Percentiles rank a stretch among this genome's conserved stretches.
Evolutionary conservation across 2,888 invertebrate genomes (phyloP).

Genomic region (Galeopsomyia nigrocyanea): DNA sequence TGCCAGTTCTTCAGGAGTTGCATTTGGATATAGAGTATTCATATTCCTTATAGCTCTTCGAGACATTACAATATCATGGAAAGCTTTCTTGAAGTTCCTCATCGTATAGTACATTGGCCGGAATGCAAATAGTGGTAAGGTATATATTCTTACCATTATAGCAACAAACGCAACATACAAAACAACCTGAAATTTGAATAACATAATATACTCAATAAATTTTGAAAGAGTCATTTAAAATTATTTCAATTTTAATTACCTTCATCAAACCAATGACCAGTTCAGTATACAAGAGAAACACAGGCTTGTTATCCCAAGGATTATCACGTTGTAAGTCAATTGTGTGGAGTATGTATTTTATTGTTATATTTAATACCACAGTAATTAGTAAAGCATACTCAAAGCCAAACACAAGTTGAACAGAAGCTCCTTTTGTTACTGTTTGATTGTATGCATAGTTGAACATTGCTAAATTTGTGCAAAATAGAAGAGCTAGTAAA

Average conservation of each 20-base stretch:
- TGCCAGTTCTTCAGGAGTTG: conserved; percentile 90
- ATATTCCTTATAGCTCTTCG: conserved; percentile 96
- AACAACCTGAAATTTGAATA: conserved; percentile 71
- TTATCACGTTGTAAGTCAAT: conserved; percentile 92
- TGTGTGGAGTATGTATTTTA: conserved; percentile 90
- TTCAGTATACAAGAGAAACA: conserved; percentile 96
- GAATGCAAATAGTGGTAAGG: conserved; percentile 97
- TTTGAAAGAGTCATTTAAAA: conserved; percentile 10
- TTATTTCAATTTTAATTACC: conserved; percentile 64
- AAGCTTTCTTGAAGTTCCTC: conserved; percentile 96
- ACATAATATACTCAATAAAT: conserved; percentile 25
- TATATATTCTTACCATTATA: conserved; percentile 97
- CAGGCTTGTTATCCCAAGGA: conserved; percentile 99
- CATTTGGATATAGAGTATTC: conserved; percentile 98
- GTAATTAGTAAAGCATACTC: conserved; percentile 98
- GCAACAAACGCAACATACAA: conserved; percentile 93
- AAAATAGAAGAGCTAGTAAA: conserved; percentile 84
- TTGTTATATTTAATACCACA: conserved; percentile 90
- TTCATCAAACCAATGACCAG: conserved; percentile 90
- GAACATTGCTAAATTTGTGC: conserved; percentile 90
- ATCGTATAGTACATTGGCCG: conserved; percentile 99
- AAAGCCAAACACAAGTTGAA: conserved; percentile 99
- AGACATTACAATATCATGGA: conserved; percentile 97
- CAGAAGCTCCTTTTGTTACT: conserved; percentile 92
- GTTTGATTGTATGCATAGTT: conserved; percentile 95